Evolutionary conservation across 2,888 invertebrate species (phyloP).

Genomic region (Dyspetes luteomarginatus): DNA sequence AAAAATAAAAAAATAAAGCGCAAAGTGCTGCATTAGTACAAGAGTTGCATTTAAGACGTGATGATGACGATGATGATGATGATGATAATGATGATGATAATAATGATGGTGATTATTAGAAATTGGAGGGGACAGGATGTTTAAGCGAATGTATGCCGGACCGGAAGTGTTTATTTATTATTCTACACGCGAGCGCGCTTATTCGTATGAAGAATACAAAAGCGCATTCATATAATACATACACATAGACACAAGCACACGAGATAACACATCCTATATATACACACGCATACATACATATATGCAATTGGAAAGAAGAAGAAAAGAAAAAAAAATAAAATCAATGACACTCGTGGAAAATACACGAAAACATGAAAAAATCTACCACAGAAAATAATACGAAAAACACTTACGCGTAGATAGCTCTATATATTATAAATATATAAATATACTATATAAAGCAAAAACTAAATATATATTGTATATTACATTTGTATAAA

Average conservation of each 20-base stretch:
- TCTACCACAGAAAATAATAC: constrained; percentile 36
- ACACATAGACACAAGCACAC: constrained; percentile 32
- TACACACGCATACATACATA: constrained; percentile 25
- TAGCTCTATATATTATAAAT: constrained; percentile 81
- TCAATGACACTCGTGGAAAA: constrained; percentile 3
- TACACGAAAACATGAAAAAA: background rate
- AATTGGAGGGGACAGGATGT: constrained; percentile 62
- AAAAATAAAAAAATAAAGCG: constrained; percentile 40
- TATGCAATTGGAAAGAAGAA: constrained; percentile 13
- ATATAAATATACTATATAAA: constrained; percentile 77
- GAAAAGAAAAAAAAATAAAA: background rate
- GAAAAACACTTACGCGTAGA: constrained; percentile 77
- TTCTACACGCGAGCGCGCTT: constrained; percentile 67
- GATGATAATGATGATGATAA: constrained; percentile 11
- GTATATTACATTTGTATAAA: constrained; percentile 84
- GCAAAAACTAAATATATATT: constrained; percentile 80
- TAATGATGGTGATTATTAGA: background rate
- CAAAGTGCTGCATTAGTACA: constrained; percentile 79
- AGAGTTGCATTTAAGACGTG: constrained; percentile 82
- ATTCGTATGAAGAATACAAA: constrained; percentile 38
- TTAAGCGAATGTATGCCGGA: constrained; percentile 65
- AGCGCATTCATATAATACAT: constrained; percentile 54
- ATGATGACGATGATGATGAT: constrained; percentile 60
- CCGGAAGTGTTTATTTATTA: constrained; percentile 76
- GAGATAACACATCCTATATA: background rate